Percentiles rank a stretch among this genome's conserved stretches.
phyloP scores from a whole-genome alignment of 2,797 vertebrate genomes.

The Phoxinus dragarum region DNA sequence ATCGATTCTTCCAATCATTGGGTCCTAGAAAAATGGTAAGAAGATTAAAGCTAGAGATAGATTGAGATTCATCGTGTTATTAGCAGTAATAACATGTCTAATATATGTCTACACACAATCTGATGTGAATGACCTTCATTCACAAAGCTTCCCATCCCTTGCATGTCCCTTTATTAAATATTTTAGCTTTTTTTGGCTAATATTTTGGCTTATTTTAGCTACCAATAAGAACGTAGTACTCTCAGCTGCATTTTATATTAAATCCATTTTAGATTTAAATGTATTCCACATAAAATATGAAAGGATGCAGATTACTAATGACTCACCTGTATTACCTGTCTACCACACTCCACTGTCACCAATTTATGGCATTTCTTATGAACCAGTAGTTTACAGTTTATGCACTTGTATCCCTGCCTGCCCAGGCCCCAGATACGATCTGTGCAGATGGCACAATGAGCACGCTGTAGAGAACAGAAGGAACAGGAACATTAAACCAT shows the following conservation, averaged over 20 bases:
- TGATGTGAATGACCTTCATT: not conserved
- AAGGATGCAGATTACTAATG: not conserved
- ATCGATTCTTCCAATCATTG: constrained; percentile 69
- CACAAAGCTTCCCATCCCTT: not conserved
- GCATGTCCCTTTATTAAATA: not conserved
- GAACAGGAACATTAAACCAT: not conserved
- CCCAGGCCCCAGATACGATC: constrained; percentile 98
- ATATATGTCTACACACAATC: not conserved
- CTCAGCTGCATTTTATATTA: not conserved
- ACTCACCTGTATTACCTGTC: constrained; percentile 80
- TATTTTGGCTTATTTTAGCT: not conserved
- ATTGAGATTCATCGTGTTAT: not conserved
- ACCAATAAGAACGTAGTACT: not conserved
- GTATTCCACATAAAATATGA: not conserved
- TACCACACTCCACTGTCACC: constrained; percentile 89
- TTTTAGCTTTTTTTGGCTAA: not conserved
- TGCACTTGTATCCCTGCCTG: constrained; percentile 97
- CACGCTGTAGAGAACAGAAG: constrained; percentile 79
- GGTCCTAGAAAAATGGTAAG: constrained; percentile 69
- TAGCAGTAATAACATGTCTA: not conserved
- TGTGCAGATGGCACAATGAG: constrained; percentile 97
- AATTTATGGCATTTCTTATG: constrained; percentile 99
- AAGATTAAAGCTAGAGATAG: constrained; percentile 14
- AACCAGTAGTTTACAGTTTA: constrained; percentile 97
- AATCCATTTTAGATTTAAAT: not conserved